These are phyloP conservation scores for Vireo altiloquus DNA, from an alignment of 2,113 vertebrate genomes.

Conservation along the genomic window DNA sequence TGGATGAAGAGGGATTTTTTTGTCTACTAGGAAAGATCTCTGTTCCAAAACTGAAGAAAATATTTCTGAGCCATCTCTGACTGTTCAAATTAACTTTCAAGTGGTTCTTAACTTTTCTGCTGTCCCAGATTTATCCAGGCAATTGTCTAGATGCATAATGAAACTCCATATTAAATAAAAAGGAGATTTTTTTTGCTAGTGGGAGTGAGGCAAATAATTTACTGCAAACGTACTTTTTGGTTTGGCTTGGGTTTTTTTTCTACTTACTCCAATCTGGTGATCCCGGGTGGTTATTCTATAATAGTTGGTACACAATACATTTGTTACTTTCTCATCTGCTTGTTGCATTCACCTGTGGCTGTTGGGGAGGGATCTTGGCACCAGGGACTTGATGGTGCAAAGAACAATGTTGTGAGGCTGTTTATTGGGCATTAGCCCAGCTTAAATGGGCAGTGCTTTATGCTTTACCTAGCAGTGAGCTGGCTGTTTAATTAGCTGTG, in stretches of 20 bases:
- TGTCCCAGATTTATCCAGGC: background rate
- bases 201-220: background rate
- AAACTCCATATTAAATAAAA: background rate
- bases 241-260: background rate
- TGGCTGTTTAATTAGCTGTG: background rate
- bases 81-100: background rate
- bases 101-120: background rate
- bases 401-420: background rate
- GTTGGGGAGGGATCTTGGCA: background rate
- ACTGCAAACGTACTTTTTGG: background rate
- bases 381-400: background rate
- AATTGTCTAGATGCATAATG: background rate
- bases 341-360: accelerated
- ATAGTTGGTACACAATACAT: background rate
- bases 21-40: background rate
- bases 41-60: background rate
- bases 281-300: background rate
- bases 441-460: too few species aligned
- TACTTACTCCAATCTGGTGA: background rate
- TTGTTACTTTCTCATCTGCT: background rate
- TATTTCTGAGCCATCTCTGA: background rate
- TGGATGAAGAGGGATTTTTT: background rate
- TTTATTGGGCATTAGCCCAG: background rate
- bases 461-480: background rate
- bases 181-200: background rate